These are phyloP conservation scores for Cotesia glomerata DNA, from an alignment of 1,140 invertebrate species.

Conservation along the genomic window DNA sequence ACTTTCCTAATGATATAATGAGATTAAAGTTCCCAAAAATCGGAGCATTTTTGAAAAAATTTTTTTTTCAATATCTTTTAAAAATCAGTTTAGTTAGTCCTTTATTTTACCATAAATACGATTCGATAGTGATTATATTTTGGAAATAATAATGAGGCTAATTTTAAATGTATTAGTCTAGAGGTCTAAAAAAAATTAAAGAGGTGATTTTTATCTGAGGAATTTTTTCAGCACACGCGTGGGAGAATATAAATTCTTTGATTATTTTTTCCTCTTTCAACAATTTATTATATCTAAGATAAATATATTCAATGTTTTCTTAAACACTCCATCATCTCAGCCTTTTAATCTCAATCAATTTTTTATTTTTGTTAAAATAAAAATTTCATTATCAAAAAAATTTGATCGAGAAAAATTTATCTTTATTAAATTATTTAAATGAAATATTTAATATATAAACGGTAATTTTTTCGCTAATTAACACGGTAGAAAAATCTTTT, in stretches of 20 bases:
- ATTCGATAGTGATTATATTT: not conserved
- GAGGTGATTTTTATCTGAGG: conserved; percentile 52
- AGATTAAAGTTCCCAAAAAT: not conserved
- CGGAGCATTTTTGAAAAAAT: no score
- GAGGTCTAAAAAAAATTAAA: conserved; percentile 11
- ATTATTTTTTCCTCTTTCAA: conserved; percentile 23
- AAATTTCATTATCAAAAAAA: no score
- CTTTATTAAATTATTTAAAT: no score
- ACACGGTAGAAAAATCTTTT: no score
- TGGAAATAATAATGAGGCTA: conserved; percentile 39
- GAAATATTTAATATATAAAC: no score
- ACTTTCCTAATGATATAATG: not conserved
- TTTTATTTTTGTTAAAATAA: no score
- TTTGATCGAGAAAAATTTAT: no score
- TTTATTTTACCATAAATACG: not conserved
- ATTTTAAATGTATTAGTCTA: conserved; percentile 53
- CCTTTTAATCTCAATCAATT: not conserved
- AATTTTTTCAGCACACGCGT: conserved; percentile 47
- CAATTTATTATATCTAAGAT: conserved; percentile 11
- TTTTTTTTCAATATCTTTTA: not conserved
- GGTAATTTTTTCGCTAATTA: no score
- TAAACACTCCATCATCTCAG: not conserved
- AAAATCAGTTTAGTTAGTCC: not conserved
- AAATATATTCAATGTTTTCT: conserved; percentile 1
- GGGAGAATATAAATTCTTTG: conserved; percentile 42